A percentile compares a stretch with the other conserved stretches of the same genome.
Evolutionary conservation across 2,113 vertebrate genomes (phyloP).

Genomic region (Dicrurus megarhynchus): DNA sequence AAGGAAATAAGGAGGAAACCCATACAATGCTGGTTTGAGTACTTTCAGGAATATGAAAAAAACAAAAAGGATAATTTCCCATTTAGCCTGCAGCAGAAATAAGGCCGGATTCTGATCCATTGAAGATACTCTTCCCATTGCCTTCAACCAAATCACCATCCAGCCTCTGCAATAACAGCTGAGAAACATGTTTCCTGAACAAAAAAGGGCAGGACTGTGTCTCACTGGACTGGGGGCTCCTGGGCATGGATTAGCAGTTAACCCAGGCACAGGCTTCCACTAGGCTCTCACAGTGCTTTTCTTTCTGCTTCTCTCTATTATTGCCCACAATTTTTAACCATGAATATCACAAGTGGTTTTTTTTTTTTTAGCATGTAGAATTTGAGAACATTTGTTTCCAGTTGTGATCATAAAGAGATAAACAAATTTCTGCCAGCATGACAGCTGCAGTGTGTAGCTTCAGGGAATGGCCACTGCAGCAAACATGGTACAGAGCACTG

Average conservation of each 20-base stretch:
- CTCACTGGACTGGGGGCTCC: not conserved
- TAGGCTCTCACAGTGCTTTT: not conserved
- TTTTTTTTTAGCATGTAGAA: not conserved
- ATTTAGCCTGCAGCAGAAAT: slow-evolving; percentile 54
- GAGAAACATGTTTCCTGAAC: not conserved
- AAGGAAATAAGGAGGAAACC: slow-evolving; percentile 56
- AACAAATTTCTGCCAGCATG: not conserved
- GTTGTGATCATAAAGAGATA: not conserved
- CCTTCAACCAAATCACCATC: slow-evolving; percentile 6
- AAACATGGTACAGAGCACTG: not conserved
- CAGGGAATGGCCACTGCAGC: not conserved
- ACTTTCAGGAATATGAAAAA: slow-evolving; percentile 4
- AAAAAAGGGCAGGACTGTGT: not conserved
- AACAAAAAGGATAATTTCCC: slow-evolving; percentile 35
- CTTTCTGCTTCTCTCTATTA: not conserved
- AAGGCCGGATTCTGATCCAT: not conserved
- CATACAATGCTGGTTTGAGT: slow-evolving; percentile 40
- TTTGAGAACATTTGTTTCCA: not conserved
- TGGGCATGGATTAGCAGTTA: not conserved
- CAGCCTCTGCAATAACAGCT: not conserved
- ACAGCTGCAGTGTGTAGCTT: not conserved
- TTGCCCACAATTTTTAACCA: not conserved
- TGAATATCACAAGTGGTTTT: not conserved
- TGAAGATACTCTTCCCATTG: not conserved
- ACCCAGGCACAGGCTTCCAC: not conserved